Evolutionary conservation across 2,797 vertebrate species (phyloP).

Genomic region (Danio jaintianensis): DNA sequence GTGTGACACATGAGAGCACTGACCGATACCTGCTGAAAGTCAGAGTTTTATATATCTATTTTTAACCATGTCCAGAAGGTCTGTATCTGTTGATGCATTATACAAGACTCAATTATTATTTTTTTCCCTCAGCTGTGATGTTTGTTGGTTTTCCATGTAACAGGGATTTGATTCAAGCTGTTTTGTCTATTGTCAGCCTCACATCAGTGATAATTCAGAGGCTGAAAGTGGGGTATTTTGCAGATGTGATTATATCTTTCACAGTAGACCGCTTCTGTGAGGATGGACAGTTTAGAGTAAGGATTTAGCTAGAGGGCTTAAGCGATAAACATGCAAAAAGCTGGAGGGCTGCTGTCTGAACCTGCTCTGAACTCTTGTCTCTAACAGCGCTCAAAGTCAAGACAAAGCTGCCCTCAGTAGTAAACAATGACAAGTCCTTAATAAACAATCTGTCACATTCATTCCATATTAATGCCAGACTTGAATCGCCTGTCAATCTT

Average conservation of each 20-base stretch:
- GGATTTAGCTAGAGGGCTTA: slow-evolving; percentile 47
- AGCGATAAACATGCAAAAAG: slow-evolving; percentile 41
- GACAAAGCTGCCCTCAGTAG: slow-evolving; percentile 68
- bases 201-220: slow-evolving; percentile 35
- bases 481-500: slow-evolving; percentile 83
- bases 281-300: slow-evolving; percentile 56
- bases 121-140: slow-evolving; percentile 15
- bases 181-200: slow-evolving; percentile 19
- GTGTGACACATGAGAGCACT: not conserved
- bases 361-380: slow-evolving; percentile 70
- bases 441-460: slow-evolving; percentile 82
- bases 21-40: not conserved
- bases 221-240: slow-evolving; percentile 14
- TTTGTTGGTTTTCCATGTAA: slow-evolving; percentile 24
- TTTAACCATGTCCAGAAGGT: not conserved
- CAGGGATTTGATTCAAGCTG: slow-evolving; percentile 8
- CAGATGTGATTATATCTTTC: slow-evolving; percentile 46
- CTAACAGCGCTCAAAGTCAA: slow-evolving; percentile 77
- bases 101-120: not conserved
- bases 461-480: slow-evolving; percentile 79
- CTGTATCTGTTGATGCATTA: slow-evolving; percentile 4
- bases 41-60: not conserved
- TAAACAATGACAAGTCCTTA: slow-evolving; percentile 81
- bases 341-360: slow-evolving; percentile 62
- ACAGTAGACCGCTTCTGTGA: slow-evolving; percentile 49